Evolutionary conservation across 1,140 invertebrate genomes (phyloP).

Genomic region (Ceratina japonica): DNA sequence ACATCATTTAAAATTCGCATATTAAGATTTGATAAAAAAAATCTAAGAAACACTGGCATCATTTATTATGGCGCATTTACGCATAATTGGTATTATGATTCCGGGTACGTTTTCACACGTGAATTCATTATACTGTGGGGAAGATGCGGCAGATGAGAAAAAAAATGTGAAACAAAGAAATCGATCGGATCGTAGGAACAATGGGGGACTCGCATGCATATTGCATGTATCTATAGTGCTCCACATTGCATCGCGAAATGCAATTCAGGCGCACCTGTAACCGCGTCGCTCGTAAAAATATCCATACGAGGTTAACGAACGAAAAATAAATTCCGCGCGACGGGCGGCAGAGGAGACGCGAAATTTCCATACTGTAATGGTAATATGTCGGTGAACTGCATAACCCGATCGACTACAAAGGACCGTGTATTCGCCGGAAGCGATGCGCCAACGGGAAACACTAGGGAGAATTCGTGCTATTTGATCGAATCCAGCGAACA

Average conservation of each 20-base stretch:
- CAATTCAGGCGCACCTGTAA: slow-evolving; percentile 28
- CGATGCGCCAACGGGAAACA: background rate
- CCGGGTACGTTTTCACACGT: no score
- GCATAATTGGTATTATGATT: no score
- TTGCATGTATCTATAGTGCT: background rate
- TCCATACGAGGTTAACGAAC: slow-evolving; percentile 27
- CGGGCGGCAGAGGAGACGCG: background rate
- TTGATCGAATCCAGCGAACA: background rate
- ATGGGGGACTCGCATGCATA: background rate
- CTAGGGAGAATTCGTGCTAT: background rate
- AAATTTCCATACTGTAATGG: slow-evolving; percentile 16
- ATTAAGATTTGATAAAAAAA: no score
- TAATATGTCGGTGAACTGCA: slow-evolving; percentile 20
- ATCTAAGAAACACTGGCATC: no score
- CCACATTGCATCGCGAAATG: slow-evolving; percentile 9
- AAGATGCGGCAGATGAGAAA: no score
- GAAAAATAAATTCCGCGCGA: slow-evolving; percentile 28
- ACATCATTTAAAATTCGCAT: no score
- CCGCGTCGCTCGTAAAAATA: slow-evolving; percentile 19
- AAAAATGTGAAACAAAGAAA: background rate
- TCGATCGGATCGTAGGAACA: background rate
- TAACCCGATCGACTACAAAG: slow-evolving; percentile 19
- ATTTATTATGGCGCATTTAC: no score
- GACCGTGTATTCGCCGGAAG: background rate
- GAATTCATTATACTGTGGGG: no score